Evolutionary conservation across 2,888 invertebrate genomes (phyloP).

Genomic region (Scaptodrosophila latifasciaeformis): DNA sequence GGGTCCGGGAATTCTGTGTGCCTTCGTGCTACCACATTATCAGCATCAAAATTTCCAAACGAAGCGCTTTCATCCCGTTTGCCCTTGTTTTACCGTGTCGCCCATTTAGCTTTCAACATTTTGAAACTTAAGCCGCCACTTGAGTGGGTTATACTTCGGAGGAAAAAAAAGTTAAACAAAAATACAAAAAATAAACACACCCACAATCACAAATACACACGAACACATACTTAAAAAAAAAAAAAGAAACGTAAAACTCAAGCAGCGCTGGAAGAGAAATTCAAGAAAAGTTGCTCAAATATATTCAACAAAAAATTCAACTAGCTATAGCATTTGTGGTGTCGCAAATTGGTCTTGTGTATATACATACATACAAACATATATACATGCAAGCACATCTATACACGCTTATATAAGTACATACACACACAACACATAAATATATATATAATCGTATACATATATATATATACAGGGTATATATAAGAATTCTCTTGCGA

Average conservation of each 20-base stretch:
- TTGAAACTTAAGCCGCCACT: conserved; percentile 59
- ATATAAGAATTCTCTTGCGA: too few relatives aligned
- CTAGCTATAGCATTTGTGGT: conserved; percentile 46
- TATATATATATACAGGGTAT: too few relatives aligned
- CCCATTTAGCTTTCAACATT: conserved; percentile 55
- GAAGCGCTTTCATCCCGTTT: too few relatives aligned
- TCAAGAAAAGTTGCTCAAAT: conserved; percentile 56
- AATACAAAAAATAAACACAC: conserved; percentile 4
- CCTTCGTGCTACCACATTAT: too few relatives aligned
- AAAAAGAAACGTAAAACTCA: too few relatives aligned
- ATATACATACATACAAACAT: too few relatives aligned
- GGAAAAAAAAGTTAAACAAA: conserved; percentile 41
- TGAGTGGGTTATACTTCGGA: conserved; percentile 57
- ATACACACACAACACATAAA: too few relatives aligned
- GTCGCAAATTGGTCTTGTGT: conserved; percentile 18
- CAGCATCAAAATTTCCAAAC: too few relatives aligned
- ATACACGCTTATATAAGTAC: too few relatives aligned
- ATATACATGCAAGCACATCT: too few relatives aligned
- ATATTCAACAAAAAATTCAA: conserved; percentile 51
- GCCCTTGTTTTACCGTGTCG: conserved; percentile 28
- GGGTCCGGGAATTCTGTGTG: too few relatives aligned
- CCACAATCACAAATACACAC: conserved; percentile 10
- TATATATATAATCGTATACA: too few relatives aligned
- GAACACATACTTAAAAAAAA: conserved; percentile 9
- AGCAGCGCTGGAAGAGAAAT: conserved; percentile 40